Conservation (phyloP, 2,113 vertebrate species). For the Ginglymostoma cirratum region DNA sequence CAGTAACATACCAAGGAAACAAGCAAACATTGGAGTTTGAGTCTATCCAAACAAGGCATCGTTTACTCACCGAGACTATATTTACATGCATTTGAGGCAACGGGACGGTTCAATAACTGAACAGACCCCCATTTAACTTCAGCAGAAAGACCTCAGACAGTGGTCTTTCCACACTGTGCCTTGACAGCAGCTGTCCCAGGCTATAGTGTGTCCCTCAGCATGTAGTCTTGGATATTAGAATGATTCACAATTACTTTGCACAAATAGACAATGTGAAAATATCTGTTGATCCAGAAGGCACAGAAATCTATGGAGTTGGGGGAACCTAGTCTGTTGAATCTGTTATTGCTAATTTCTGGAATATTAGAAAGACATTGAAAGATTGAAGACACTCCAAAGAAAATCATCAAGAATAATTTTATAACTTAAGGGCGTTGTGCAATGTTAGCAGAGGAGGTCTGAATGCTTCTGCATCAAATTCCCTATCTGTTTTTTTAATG, state of each 20-base stretch:
- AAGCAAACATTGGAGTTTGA: too few species aligned
- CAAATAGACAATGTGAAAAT: neutral
- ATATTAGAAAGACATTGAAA: neutral
- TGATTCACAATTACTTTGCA: neutral
- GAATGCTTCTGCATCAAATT: neutral
- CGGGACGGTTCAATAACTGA: too few species aligned
- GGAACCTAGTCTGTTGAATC: neutral
- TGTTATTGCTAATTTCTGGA: neutral
- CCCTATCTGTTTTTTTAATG: neutral
- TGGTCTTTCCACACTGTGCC: too few species aligned
- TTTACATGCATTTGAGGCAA: too few species aligned
- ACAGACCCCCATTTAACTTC: too few species aligned
- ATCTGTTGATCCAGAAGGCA: neutral
- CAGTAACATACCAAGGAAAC: too few species aligned
- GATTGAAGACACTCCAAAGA: neutral
- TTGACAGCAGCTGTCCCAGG: too few species aligned
- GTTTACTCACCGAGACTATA: too few species aligned
- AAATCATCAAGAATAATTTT: neutral
- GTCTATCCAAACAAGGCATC: too few species aligned
- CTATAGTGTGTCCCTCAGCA: too few species aligned
- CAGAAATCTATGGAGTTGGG: neutral
- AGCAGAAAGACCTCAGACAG: too few species aligned
- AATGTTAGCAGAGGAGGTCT: neutral
- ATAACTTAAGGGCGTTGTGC: neutral
- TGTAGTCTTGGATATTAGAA: neutral